A percentile compares a stretch with the other conserved stretches of the same genome.
Conservation (phyloP, 2,797 vertebrate species). For the Microhierax caerulescens region DNA sequence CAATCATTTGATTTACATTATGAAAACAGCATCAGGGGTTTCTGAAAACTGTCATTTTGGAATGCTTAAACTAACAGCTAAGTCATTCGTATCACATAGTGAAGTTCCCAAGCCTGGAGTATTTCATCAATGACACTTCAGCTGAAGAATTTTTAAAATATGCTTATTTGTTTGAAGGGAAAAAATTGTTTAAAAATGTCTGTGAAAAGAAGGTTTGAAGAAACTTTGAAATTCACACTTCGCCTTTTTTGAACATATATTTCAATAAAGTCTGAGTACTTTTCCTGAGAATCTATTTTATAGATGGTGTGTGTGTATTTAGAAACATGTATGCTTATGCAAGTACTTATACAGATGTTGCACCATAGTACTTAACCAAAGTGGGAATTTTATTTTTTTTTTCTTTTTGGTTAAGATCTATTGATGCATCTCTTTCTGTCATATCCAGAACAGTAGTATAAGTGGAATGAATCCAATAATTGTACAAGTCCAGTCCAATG, state of each 20-base stretch:
- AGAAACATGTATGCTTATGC: not conserved
- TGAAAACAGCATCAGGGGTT: constrained; percentile 51
- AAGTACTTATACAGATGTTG: not conserved
- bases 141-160: not conserved
- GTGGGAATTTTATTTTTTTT: too few relatives aligned
- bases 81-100: constrained; percentile 23
- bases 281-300: not conserved
- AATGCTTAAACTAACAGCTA: constrained; percentile 19
- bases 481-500: too few relatives aligned
- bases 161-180: not conserved
- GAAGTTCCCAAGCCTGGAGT: constrained; percentile 12
- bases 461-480: not conserved
- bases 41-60: constrained; percentile 59
- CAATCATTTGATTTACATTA: constrained; percentile 52
- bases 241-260: not conserved
- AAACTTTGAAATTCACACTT: not conserved
- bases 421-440: not conserved
- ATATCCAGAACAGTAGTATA: not conserved
- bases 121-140: not conserved
- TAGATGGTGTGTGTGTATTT: not conserved
- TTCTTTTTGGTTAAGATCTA: not conserved
- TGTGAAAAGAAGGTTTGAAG: not conserved
- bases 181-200: not conserved
- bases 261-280: not conserved
- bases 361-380: accelerated